phyloP scores from a whole-genome alignment of 2,888 invertebrate species.

The Pomacea canaliculata region DNA sequence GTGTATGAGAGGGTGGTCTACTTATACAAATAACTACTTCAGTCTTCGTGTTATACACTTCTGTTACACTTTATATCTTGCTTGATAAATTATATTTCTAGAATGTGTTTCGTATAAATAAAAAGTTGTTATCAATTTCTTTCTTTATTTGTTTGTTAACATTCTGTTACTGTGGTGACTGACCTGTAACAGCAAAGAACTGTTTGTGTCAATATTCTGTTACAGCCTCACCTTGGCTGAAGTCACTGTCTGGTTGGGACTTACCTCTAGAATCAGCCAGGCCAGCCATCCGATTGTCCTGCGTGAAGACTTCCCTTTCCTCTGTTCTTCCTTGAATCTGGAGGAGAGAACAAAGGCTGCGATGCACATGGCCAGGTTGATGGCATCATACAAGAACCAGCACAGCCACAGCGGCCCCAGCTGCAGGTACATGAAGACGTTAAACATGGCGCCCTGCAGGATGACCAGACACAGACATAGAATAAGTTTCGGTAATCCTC shows the following conservation, averaged over 20 bases:
- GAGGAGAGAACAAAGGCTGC: constrained; percentile 18
- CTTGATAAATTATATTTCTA: too few species aligned
- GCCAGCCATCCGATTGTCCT: constrained; percentile 69
- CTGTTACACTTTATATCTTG: too few species aligned
- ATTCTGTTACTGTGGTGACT: too few species aligned
- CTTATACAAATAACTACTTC: too few species aligned
- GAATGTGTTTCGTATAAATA: too few species aligned
- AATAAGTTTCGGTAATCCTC: not conserved
- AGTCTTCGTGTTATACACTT: too few species aligned
- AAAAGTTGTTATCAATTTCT: too few species aligned
- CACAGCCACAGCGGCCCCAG: constrained; percentile 3
- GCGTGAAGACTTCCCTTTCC: constrained; percentile 49
- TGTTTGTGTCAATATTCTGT: too few species aligned
- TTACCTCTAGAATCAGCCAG: constrained; percentile 72
- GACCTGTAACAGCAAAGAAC: too few species aligned
- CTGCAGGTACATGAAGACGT: not conserved
- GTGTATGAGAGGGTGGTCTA: too few species aligned
- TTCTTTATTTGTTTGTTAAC: too few species aligned
- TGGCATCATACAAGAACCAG: constrained; percentile 24
- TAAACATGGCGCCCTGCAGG: not conserved
- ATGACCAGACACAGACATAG: not conserved
- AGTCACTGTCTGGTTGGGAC: constrained; percentile 53
- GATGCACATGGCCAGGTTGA: constrained; percentile 22
- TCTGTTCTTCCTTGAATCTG: constrained; percentile 43
- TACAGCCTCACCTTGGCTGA: too few species aligned